Conservation (phyloP, 2,797 vertebrate species). For the Catostomus latipinnis region DNA sequence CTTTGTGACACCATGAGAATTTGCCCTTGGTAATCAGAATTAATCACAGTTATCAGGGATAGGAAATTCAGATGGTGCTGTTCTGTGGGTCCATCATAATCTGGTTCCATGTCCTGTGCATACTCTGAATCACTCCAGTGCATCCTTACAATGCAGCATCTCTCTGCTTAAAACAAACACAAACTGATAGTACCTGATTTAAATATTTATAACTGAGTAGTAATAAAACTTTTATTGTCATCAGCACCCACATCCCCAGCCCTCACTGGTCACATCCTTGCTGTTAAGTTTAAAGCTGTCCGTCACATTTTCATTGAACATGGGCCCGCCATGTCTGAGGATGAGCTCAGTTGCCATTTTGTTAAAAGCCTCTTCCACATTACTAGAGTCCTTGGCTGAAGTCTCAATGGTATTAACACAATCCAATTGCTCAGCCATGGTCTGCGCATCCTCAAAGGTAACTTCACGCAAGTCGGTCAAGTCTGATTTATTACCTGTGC, state of each 20-base stretch:
- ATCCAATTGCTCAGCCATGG: constrained; percentile 80
- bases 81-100: too few relatives aligned
- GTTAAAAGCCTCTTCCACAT: constrained; percentile 87
- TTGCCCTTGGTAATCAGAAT: too few relatives aligned
- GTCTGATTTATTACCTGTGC: constrained; percentile 81
- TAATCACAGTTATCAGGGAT: too few relatives aligned
- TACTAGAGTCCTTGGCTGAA: constrained; percentile 79
- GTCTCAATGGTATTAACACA: constrained; percentile 86
- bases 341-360: constrained; percentile 86
- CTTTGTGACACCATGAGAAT: too few relatives aligned
- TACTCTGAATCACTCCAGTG: too few relatives aligned
- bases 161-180: too few relatives aligned
- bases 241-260: constrained; percentile 87
- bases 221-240: neutral
- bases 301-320: constrained; percentile 82
- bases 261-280: constrained; percentile 78
- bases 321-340: constrained; percentile 83
- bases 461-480: constrained; percentile 82
- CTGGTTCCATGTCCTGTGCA: too few relatives aligned
- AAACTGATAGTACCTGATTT: too few relatives aligned
- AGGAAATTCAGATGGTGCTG: too few relatives aligned
- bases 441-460: constrained; percentile 79
- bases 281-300: constrained; percentile 88
- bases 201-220: too few relatives aligned
- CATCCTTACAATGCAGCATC: too few relatives aligned